Evolutionary conservation across 1,140 invertebrate genomes (phyloP), one percentile per base, ranked within the genome.

Genomic region (Drosophila parabipectinata): DNA sequence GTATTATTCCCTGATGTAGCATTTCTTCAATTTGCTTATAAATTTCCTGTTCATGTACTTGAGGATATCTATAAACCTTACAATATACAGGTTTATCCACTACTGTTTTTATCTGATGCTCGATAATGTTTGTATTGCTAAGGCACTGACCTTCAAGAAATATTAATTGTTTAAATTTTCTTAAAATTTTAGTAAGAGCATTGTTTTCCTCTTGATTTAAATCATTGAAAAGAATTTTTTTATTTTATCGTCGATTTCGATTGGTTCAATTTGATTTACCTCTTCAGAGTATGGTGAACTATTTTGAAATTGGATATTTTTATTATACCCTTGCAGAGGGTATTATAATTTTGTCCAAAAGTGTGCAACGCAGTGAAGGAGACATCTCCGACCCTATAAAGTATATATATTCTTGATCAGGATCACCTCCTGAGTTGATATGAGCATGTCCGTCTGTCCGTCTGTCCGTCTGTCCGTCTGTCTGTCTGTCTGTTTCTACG

Each of bases 41-140:
- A n/a, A 41, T 41, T 41, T 41, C 37, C 6, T 14, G 37, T 6
- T 41, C 37, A 41, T 41, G 37, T 41, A 88, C 59, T 72, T 91
- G 64, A 8, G 82, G 82, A 74, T 90, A 91, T 68, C 72, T 58
- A 71, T 87, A 91, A 54, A 62, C 58, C 76, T 89, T 80, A 7
- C 64, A 63, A 63, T 58, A 67, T 39, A 79, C 62, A 21, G 81
- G 79, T 48, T 53, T 57, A 45, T 79, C 56, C 30, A 58, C 32
- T 39, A 47, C 64, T 26, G 54, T 77, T 48, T 66, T 72, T 44
- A 91, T 91, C 45, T 71, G 37, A 76, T 92, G 91, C 51, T 84
- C 56, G 32, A 39, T 39, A 39, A 39, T 39, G 37, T 39, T 39
- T 39, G 37, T 39, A 39, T 39, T 39, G 37, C 37, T 39, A 39